Conservation (phyloP, 2,113 vertebrate genomes). For the Trogon melanurus region DNA sequence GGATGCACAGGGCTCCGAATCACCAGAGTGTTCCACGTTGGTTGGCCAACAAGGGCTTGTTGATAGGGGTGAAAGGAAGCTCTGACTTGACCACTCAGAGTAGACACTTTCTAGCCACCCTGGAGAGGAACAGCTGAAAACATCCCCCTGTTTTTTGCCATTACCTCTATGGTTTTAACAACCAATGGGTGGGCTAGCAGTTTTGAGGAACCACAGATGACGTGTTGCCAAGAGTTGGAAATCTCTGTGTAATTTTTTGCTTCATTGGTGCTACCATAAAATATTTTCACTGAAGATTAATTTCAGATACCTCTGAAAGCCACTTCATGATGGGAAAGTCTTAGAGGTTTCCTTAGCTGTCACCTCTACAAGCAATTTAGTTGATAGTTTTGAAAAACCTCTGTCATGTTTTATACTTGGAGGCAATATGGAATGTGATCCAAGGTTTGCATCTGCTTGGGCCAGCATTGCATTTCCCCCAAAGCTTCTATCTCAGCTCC, state of each 20-base stretch:
- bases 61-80: not conserved
- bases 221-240: not conserved
- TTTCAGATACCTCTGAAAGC: not conserved
- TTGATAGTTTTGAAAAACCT: not conserved
- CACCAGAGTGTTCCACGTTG: not conserved
- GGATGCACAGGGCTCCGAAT: not conserved
- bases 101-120: not conserved
- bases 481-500: slow-evolving; percentile 57
- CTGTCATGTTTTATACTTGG: not conserved
- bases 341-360: not conserved
- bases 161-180: not conserved
- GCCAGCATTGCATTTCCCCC: slow-evolving; percentile 78
- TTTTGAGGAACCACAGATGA: not conserved
- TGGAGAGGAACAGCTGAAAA: not conserved
- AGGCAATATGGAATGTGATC: slow-evolving; percentile 65
- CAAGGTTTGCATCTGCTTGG: slow-evolving; percentile 61
- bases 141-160: not conserved
- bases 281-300: not conserved
- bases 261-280: not conserved
- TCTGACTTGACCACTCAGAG: rapidly evolving
- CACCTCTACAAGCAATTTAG: not conserved
- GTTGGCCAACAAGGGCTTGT: not conserved
- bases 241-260: not conserved
- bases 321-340: not conserved
- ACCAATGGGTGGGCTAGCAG: not conserved